Evolutionary conservation across 1,140 invertebrate genomes (phyloP), one percentile per base, ranked within the genome.

Genomic region (Tribolium castaneum): DNA sequence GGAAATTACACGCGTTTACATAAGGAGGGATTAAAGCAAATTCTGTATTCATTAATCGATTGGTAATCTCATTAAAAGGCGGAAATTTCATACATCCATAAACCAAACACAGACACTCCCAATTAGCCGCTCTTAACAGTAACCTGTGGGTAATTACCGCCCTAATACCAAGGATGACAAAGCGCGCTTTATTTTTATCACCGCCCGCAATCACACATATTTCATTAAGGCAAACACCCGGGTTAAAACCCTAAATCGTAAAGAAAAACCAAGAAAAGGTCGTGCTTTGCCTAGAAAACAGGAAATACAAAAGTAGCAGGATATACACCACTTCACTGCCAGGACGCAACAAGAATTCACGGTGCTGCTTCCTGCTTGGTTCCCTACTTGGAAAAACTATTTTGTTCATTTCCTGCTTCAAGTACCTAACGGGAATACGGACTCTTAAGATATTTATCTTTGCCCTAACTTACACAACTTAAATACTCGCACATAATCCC

Each of bases 51-150:
- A 66, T 66, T 66, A 66, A 66, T 66, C 59, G 59, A 66, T 66
- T 66, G 25, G 30, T 66, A 66, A 66, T 66, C 59, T 66, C 59
- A 66, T 66, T 66, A 66, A 66, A 66, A 66, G 59, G 59, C 59
- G 59, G 59, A 66, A 66, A 66, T 66, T 66, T 66, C 59, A 66
- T 66, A 66, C 59, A 66, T 66, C 59, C 59, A 66, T 66, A 66
- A 66, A 66, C 59, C 59, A 66, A 35, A 66, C 59, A 66, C 59
- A 66, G 59, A 66, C 59, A 66, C 59, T 66, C 10, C 59, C 59
- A 66, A 66, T 66, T 66, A 66, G 59, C 25, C 12, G 59, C 59
- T 66, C 59, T 66, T 66, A 66, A 66, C 59, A 66, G 59, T 66
- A 66, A 66, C 59, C 59, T 66, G 59, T 66, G 59, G 59, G 59